These are phyloP conservation scores for Eleginops maclovinus DNA, from an alignment of 2,113 vertebrate species.

Conservation along the genomic window DNA sequence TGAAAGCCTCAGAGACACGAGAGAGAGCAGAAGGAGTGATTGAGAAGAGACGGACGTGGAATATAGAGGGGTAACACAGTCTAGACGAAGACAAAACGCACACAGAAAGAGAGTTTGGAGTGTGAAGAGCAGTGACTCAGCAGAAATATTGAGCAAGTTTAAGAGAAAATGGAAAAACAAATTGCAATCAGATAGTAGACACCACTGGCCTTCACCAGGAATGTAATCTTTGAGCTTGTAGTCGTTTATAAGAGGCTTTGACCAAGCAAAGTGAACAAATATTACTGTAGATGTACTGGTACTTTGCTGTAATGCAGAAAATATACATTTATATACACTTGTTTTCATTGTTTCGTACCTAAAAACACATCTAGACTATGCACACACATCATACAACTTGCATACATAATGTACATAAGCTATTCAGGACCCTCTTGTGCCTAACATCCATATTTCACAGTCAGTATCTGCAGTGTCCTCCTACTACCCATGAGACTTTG, in stretches of 20 bases:
- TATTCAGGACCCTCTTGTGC: not conserved
- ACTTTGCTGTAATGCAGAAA: not conserved
- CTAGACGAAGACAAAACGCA: constrained; percentile 16
- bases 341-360: not conserved
- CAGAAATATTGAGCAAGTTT: constrained; percentile 36
- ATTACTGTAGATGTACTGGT: not conserved
- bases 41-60: constrained; percentile 35
- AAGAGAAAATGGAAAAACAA: constrained; percentile 28
- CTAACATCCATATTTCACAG: not conserved
- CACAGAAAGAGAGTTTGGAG: not conserved
- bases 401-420: no score
- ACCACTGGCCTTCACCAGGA: constrained; percentile 7
- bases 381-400: not conserved
- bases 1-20: constrained; percentile 24
- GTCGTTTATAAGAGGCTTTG: not conserved
- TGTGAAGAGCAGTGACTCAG: constrained; percentile 54
- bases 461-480: not conserved
- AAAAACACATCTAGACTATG: not conserved
- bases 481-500: constrained; percentile 42
- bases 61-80: constrained; percentile 12
- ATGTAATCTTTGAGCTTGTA: not conserved
- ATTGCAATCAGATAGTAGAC: constrained; percentile 18
- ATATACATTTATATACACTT: no score
- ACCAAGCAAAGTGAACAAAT: not conserved
- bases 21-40: constrained; percentile 27